Evolutionary conservation across 1,140 invertebrate species (phyloP).

Genomic region (Proctacanthus coquilletti): DNA sequence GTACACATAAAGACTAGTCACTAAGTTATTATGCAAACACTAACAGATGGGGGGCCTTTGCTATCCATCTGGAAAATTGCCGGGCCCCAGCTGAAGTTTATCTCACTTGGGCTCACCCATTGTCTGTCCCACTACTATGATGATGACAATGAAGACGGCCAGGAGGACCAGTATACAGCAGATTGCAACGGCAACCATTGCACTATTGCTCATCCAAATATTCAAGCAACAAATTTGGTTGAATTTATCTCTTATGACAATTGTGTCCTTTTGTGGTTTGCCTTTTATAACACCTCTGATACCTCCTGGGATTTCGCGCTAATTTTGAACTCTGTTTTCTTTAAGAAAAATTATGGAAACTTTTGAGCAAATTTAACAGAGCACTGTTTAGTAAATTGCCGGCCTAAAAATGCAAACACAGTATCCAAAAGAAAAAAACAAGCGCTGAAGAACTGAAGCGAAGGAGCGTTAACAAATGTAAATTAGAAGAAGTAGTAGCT

Average conservation of each 20-base stretch:
- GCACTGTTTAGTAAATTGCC: not conserved
- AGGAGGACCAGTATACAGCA: constrained; percentile 60
- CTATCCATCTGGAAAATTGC: constrained; percentile 32
- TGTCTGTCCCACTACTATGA: constrained; percentile 57
- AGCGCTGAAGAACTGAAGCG: too few species aligned
- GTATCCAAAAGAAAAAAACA: too few species aligned
- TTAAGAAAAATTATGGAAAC: constrained; percentile 14
- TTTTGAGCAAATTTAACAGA: not conserved
- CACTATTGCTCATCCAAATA: constrained; percentile 27
- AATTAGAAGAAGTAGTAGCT: too few species aligned
- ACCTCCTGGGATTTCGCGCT: not conserved
- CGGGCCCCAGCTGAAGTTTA: constrained; percentile 31
- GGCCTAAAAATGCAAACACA: not conserved
- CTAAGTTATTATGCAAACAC: not conserved
- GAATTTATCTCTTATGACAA: not conserved
- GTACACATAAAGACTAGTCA: not conserved
- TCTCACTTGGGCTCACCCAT: constrained; percentile 42
- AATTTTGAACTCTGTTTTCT: constrained; percentile 13
- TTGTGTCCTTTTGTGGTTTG: not conserved
- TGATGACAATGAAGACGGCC: constrained; percentile 59
- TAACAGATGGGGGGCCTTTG: constrained; percentile 11
- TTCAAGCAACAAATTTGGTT: constrained; percentile 6
- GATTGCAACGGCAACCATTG: constrained; percentile 61
- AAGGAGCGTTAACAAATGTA: too few species aligned
- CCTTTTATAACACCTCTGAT: not conserved